These are phyloP conservation scores for Ictalurus furcatus DNA, from an alignment of 2,113 vertebrate species.

Conservation along the genomic window DNA sequence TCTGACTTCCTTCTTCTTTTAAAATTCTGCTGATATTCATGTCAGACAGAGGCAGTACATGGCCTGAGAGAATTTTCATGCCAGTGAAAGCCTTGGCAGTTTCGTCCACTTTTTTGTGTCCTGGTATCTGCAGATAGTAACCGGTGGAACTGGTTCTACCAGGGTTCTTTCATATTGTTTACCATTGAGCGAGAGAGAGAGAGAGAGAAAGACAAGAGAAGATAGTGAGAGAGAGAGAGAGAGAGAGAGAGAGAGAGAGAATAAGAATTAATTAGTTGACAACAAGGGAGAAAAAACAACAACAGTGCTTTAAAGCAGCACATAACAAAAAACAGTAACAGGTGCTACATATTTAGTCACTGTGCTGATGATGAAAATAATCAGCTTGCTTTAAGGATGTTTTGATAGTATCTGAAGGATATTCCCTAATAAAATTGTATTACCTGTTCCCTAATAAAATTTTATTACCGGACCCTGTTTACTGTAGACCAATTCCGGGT, in stretches of 20 bases:
- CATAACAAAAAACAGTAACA: background rate
- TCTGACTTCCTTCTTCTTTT: background rate
- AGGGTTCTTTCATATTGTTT: conserved; percentile 49
- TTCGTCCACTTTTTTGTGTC: conserved; percentile 31
- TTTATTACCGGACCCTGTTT: background rate
- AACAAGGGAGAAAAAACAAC: background rate
- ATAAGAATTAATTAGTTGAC: background rate
- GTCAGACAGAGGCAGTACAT: background rate
- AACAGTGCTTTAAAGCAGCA: background rate
- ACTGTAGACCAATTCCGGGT: background rate
- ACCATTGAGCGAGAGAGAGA: conserved; percentile 37
- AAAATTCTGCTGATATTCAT: background rate
- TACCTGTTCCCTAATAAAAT: background rate
- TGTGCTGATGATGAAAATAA: background rate
- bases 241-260: background rate
- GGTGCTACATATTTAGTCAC: background rate
- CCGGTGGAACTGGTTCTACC: conserved; percentile 65
- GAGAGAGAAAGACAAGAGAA: background rate
- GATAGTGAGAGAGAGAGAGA: conserved; percentile 6
- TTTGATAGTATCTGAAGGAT: background rate
- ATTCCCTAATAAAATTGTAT: background rate
- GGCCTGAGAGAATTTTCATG: background rate
- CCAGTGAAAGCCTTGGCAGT: conserved; percentile 18
- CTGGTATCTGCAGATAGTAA: conserved; percentile 45
- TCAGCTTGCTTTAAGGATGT: background rate